Evolutionary conservation across 2,113 vertebrate genomes (phyloP).

Genomic region (Forbesichthys papilliferus): DNA sequence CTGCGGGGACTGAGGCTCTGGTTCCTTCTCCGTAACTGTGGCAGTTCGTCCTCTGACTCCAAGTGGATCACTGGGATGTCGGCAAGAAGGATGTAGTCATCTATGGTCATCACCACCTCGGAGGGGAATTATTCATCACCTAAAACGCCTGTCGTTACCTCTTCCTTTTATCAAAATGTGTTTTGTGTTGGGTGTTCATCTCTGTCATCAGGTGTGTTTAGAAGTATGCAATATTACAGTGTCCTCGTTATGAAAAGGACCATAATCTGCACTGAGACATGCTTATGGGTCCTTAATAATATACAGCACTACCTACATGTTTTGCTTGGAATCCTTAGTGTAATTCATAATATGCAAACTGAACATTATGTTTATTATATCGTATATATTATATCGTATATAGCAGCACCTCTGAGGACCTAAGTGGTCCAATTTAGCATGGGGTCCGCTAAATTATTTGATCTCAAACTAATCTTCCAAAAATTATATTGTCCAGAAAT

Average conservation of each 20-base stretch:
- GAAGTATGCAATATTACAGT: background rate
- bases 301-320: no score
- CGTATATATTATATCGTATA: no score
- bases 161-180: background rate
- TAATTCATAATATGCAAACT: no score
- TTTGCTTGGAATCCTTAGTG: no score
- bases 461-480: no score
- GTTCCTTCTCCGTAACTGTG: constrained; percentile 65
- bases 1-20: constrained; percentile 88
- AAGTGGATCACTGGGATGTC: constrained; percentile 85
- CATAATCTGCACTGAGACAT: background rate
- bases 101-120: constrained; percentile 81
- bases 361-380: background rate
- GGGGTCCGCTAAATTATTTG: no score
- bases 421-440: no score
- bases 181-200: background rate
- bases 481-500: no score
- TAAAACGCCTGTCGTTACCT: background rate
- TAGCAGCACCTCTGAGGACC: no score
- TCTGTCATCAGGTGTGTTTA: no score
- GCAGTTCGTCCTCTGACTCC: constrained; percentile 76
- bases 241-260: background rate
- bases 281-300: no score
- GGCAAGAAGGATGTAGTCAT: constrained; percentile 89
- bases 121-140: constrained; percentile 10